Percentiles rank a stretch among this genome's conserved stretches.
phyloP scores from a whole-genome alignment of 1,140 invertebrate genomes.

The Pectinophora gossypiella region DNA sequence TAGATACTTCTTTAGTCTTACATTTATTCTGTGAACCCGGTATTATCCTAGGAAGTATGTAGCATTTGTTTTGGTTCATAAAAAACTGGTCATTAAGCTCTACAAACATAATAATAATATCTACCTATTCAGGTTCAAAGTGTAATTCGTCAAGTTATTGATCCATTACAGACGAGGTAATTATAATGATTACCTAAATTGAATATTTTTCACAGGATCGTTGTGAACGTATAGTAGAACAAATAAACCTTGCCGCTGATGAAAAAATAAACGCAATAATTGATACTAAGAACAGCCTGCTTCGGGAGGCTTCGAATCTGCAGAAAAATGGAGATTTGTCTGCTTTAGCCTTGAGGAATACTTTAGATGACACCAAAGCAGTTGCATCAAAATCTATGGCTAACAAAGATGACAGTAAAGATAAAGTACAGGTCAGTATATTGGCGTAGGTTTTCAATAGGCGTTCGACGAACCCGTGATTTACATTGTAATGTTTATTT shows the following conservation, averaged over 20 bases:
- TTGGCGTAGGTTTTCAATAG: too few relatives aligned
- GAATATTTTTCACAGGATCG: constrained; percentile 41
- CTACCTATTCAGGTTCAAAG: too few relatives aligned
- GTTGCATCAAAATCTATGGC: constrained; percentile 50
- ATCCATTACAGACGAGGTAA: too few relatives aligned
- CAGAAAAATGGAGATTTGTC: constrained; percentile 52
- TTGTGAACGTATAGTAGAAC: constrained; percentile 66
- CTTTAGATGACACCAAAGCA: constrained; percentile 48
- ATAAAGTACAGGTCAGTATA: constrained; percentile 46
- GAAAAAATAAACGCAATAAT: constrained; percentile 69
- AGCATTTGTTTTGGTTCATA: too few relatives aligned
- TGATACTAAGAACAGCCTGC: constrained; percentile 46
- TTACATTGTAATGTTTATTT: too few relatives aligned
- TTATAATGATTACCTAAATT: not conserved
- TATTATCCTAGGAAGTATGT: too few relatives aligned
- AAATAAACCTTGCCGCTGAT: constrained; percentile 63
- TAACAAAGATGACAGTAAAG: constrained; percentile 30
- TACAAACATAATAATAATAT: too few relatives aligned
- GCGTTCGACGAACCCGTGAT: too few relatives aligned
- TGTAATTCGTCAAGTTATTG: too few relatives aligned
- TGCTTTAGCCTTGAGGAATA: constrained; percentile 46
- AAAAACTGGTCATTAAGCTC: too few relatives aligned
- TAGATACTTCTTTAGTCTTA: too few relatives aligned
- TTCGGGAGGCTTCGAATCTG: constrained; percentile 46
- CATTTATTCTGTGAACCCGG: too few relatives aligned